Base-by-base conservation (phyloP, 2,113 vertebrate species). In the Siniperca knerii region DNA sequence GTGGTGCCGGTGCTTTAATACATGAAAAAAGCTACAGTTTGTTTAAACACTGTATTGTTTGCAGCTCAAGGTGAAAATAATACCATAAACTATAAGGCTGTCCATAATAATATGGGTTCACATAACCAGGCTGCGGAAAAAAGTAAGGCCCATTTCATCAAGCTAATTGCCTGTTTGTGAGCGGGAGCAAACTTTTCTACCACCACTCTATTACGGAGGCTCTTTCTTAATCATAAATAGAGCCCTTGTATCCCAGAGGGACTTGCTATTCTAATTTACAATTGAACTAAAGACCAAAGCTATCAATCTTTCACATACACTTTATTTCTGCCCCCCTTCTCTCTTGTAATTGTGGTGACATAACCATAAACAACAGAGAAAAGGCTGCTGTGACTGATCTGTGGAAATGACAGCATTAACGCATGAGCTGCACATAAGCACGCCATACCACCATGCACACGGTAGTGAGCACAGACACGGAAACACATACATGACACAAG, bases 201-300 rank as follows among this genome's bases (percentile, higher is more conserved):
- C 97, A 96, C 97, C 97, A 97, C 96, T 97, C 97, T 97, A 97
- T 97, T 97, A 99, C 93, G 93, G 96, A 97, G 95, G 96, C 97
- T 98, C 98, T 98, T 98, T 98, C 97, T 97, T 98, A 99, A 99
- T 98, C 97, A 99, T 98, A 98, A 98, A 98, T 98, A 97, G 96
- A 97, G 97, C 96, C 95, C 96, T 93, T 96, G 96, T 96, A 96
- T 98, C 97, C 97, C 97, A 95, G 94, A 96, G 98, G 96, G 97
- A 96, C 95, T 96, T 96, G 97, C 96, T 92, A 96, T 98, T 98
- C 97, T 98, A 98, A 99, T 99, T 99, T 98, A 98, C 97, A 98
- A 98, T 97, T 98, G 97, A 99, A 99, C 97, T 97, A 96, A 96
- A 97, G 97, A 99, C 97, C 97, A 97, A 97, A 97, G 97, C 97